A percentile compares a stretch with the other conserved stretches of the same genome.
These are phyloP conservation scores for Hypomesus transpacificus DNA, from an alignment of 2,113 vertebrate genomes.

Conservation along the genomic window DNA sequence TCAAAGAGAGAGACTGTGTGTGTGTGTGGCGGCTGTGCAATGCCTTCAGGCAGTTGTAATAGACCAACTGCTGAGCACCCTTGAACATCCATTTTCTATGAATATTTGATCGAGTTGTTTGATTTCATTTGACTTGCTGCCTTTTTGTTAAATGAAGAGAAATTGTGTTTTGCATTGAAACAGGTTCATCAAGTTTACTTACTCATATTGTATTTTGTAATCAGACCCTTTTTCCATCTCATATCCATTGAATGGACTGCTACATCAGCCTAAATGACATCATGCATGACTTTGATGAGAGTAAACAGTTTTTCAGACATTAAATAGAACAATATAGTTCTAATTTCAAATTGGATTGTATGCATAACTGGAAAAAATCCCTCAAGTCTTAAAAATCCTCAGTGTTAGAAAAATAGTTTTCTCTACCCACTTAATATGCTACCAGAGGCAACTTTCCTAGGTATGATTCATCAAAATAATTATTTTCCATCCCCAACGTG, in stretches of 20 bases:
- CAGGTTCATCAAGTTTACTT: too few species aligned
- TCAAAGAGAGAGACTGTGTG: neutral
- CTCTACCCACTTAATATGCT: constrained; percentile 40
- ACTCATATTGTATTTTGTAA: too few species aligned
- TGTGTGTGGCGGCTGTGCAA: constrained; percentile 1
- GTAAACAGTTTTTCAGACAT: constrained; percentile 9
- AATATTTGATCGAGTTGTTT: constrained; percentile 9
- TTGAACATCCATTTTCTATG: constrained; percentile 28
- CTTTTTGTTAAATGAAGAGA: neutral
- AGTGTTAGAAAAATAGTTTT: neutral
- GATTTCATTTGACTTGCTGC: too few species aligned
- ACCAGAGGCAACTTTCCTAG: constrained; percentile 46
- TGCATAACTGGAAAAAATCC: neutral
- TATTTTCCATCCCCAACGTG: constrained; percentile 28
- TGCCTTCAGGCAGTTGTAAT: constrained; percentile 6
- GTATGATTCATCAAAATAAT: constrained; percentile 57
- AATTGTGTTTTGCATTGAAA: neutral
- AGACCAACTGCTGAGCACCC: constrained; percentile 25
- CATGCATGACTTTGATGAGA: neutral
- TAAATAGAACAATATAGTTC: constrained; percentile 4
- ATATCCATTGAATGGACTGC: too few species aligned
- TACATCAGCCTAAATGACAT: neutral
- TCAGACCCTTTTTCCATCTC: too few species aligned
- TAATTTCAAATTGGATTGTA: constrained; percentile 20
- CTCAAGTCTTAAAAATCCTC: neutral